Base-by-base conservation (phyloP, 2,797 vertebrate genomes). In the Enteromius fasciolatus region DNA sequence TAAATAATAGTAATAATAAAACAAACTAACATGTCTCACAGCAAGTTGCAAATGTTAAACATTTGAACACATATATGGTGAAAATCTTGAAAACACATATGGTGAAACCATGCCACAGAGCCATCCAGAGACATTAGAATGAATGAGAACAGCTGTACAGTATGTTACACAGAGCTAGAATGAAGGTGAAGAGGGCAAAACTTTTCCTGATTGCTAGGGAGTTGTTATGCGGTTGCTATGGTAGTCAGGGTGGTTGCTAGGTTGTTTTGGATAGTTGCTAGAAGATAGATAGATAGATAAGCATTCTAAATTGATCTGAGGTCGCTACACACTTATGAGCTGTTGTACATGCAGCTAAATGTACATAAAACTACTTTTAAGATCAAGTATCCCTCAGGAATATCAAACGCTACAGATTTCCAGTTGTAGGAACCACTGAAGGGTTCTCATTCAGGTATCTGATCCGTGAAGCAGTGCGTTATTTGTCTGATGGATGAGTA, bases 401-500 rank as follows among this genome's bases (percentile, higher is more conserved):
- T 44, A n/a, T 80, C 52, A 14, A 59, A 44, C 23, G 44, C 57
- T 69, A 17, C 28, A 15, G 80, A 50, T 41, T 67, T 75, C 9
- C 10, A 10, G 33, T 63, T 64, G 39, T 61, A 39, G 15, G 28
- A 54, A 54, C 8, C 17, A 17, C 25, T 63, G 25, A 73, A 81
- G 15, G 46, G 5, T 73, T 74, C 17, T 82, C 36, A 18, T 59
- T 67, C 64, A 68, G 39, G 61, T 41, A 68, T 68, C 12, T 68
- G 81, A 76, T 82, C 48, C 36, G 63, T 69, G 64, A 69, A 68
- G 63, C 64, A 54, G 50, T 76, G 81, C 39, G 36, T 76, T 80
- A 80, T 68, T 66, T 68, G 48, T 76, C 39, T 82, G 64, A 82
- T 76, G 64, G 73, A 82, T 82, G 73, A 82, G 63, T 68, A 68